A percentile compares a stretch with the other conserved stretches of the same genome.
Conservation (phyloP, 1,140 invertebrate genomes). For the Cheumatopsyche charites region DNA sequence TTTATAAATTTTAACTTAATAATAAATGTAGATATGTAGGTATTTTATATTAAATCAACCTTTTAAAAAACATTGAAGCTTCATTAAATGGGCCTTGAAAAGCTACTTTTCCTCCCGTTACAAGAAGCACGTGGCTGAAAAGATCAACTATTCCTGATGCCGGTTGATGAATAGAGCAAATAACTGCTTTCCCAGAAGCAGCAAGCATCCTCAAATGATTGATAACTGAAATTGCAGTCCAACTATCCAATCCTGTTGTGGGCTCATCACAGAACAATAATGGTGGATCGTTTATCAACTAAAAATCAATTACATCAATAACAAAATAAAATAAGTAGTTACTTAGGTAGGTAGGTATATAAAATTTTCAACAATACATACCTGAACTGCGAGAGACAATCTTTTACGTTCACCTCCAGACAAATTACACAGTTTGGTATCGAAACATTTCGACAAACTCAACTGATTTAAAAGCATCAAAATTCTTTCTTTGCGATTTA, state of each 20-base stretch:
- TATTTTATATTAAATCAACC: conserved; percentile 56
- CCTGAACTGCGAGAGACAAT: conserved; percentile 85
- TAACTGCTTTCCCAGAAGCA: conserved; percentile 72
- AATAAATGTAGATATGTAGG: not conserved
- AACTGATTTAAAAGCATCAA: conserved; percentile 63
- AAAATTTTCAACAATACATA: conserved; percentile 51
- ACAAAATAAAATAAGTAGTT: conserved; percentile 8
- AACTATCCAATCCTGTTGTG: conserved; percentile 84
- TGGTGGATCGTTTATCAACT: conserved; percentile 76
- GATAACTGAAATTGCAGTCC: conserved; percentile 75
- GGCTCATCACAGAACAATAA: conserved; percentile 85
- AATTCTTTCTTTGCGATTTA: conserved; percentile 56
- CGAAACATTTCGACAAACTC: conserved; percentile 69
- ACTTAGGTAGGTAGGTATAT: not conserved
- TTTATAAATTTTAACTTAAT: not conserved
- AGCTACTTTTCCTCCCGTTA: conserved; percentile 79
- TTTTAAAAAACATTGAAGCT: conserved; percentile 68
- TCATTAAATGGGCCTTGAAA: conserved; percentile 76
- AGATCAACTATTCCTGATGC: conserved; percentile 82
- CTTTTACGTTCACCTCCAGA: conserved; percentile 90
- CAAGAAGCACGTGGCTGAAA: conserved; percentile 78
- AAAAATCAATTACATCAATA: conserved; percentile 41
- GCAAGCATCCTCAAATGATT: conserved; percentile 71
- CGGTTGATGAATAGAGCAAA: conserved; percentile 88
- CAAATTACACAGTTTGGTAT: conserved; percentile 69